Evolutionary conservation across 2,888 invertebrate genomes (phyloP).

Genomic region (Orgyia antiqua): DNA sequence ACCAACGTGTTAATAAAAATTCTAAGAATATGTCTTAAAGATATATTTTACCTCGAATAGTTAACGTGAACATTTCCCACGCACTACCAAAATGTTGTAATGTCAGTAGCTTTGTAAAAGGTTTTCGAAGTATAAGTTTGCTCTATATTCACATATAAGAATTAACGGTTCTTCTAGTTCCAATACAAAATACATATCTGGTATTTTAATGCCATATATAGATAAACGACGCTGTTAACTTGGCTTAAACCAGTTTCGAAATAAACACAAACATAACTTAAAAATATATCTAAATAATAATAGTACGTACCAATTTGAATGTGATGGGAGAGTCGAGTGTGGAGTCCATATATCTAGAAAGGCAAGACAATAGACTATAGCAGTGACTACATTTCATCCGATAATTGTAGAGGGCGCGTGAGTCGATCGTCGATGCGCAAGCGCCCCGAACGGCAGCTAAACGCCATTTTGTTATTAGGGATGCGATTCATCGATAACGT

Average conservation of each 20-base stretch:
- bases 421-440: conserved; percentile 41
- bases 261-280: conserved; percentile 2
- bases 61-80: not conserved
- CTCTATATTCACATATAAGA: conserved; percentile 1
- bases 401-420: conserved; percentile 55
- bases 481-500: conserved; percentile 30
- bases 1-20: not conserved
- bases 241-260: not conserved
- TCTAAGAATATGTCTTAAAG: not conserved
- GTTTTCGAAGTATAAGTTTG: not conserved
- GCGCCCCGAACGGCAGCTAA: conserved; percentile 54
- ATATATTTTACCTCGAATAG: not conserved
- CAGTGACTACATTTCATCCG: conserved; percentile 54
- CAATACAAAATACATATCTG: not conserved
- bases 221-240: conserved; percentile 1
- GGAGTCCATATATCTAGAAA: conserved; percentile 34
- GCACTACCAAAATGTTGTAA: not conserved
- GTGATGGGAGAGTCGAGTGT: conserved; percentile 25
- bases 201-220: not conserved
- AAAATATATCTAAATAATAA: conserved; percentile 24
- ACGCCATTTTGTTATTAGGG: conserved; percentile 50
- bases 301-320: conserved; percentile 27
- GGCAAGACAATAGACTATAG: conserved; percentile 48
- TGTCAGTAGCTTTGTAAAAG: not conserved
- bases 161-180: not conserved